Evolutionary conservation across 2,797 vertebrate genomes (phyloP).

Genomic region (Simalia tracyae): DNA sequence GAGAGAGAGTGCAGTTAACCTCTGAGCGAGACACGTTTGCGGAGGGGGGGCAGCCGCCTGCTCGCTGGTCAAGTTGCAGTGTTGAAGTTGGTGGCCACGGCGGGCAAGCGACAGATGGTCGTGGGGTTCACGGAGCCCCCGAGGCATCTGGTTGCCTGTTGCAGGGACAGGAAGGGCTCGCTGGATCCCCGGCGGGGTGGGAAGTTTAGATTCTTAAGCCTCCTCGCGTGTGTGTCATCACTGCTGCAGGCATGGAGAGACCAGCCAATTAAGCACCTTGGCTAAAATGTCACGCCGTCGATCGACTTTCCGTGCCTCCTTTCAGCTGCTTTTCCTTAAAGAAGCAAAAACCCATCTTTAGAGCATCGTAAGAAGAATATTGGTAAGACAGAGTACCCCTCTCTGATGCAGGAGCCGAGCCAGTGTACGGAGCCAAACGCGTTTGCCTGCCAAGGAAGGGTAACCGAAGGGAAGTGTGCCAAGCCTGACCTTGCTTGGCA

Average conservation of each 20-base stretch:
- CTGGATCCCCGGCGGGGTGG: neutral
- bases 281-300: too few relatives aligned
- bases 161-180: neutral
- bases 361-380: neutral
- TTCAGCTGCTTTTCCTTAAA: too few relatives aligned
- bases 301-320: too few relatives aligned
- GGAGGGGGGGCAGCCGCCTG: accelerated
- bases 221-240: neutral
- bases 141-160: neutral
- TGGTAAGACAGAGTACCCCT: neutral
- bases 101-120: neutral
- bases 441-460: neutral
- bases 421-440: neutral
- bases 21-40: neutral
- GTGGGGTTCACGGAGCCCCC: too few relatives aligned
- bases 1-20: neutral
- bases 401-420: neutral
- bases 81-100: accelerated
- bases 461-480: neutral
- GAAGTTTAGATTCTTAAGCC: neutral
- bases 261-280: too few relatives aligned
- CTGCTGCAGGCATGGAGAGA: neutral
- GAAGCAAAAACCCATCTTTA: too few relatives aligned
- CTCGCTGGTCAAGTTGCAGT: accelerated
- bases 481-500: neutral